These are phyloP conservation scores for Lithophane socia DNA, from an alignment of 2,888 invertebrate genomes.

Conservation along the genomic window DNA sequence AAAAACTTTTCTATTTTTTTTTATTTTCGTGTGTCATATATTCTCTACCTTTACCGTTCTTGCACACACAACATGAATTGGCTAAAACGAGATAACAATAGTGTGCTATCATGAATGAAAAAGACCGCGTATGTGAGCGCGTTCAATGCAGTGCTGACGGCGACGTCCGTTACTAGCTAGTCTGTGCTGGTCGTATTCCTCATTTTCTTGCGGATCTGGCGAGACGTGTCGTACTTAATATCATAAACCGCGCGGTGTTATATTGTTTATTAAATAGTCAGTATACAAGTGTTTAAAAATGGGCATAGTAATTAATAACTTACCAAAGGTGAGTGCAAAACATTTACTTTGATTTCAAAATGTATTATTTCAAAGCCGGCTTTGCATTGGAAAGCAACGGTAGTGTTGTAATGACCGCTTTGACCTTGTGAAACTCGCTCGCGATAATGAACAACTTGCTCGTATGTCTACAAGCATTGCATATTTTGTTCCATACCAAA, in stretches of 20 bases:
- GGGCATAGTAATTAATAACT: constrained; percentile 87
- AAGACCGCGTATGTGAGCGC: constrained; percentile 80
- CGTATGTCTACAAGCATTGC: constrained; percentile 76
- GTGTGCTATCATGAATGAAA: constrained; percentile 87
- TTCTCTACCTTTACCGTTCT: constrained; percentile 69
- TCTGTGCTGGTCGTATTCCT: constrained; percentile 77
- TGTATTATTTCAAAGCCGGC: constrained; percentile 75
- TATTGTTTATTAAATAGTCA: constrained; percentile 66
- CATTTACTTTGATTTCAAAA: constrained; percentile 58
- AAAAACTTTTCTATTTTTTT: constrained; percentile 21
- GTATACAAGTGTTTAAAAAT: constrained; percentile 75
- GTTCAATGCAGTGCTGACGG: constrained; percentile 75
- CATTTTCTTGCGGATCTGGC: constrained; percentile 83
- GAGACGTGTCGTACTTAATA: constrained; percentile 80
- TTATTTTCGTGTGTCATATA: constrained; percentile 17
- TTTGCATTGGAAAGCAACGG: constrained; percentile 88
- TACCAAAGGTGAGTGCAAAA: constrained; percentile 82
- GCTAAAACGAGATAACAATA: constrained; percentile 82
- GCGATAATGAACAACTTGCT: constrained; percentile 85
- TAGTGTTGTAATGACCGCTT: constrained; percentile 90
- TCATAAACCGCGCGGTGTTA: constrained; percentile 73
- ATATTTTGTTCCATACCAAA: constrained; percentile 47
- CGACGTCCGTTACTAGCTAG: constrained; percentile 66
- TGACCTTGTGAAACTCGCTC: constrained; percentile 90
- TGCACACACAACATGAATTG: constrained; percentile 58